Evolutionary conservation across 2,888 invertebrate species (phyloP).

Genomic region (Hyposoter dolosus): DNA sequence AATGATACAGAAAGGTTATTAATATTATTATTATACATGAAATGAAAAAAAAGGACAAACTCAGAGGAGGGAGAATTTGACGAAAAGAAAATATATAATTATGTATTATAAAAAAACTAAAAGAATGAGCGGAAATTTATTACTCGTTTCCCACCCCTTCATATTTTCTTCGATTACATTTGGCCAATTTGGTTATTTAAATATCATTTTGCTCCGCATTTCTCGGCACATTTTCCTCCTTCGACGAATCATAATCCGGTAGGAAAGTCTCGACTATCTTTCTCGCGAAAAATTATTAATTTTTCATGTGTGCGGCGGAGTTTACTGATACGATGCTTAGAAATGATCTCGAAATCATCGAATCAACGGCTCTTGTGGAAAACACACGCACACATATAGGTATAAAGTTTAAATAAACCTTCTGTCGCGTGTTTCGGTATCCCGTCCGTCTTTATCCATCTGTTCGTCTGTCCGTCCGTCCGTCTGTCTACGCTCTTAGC

Average conservation of each 20-base stretch:
- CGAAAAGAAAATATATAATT: slow-evolving; percentile 43
- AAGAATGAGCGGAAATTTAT: slow-evolving; percentile 34
- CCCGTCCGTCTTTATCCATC: slow-evolving; percentile 66
- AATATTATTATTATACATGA: slow-evolving; percentile 43
- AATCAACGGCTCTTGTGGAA: slow-evolving; percentile 51
- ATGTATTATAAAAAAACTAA: slow-evolving; percentile 47
- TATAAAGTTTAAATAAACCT: slow-evolving; percentile 7
- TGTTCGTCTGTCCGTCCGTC: slow-evolving; percentile 58
- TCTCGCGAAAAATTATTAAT: background rate
- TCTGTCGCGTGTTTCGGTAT: slow-evolving; percentile 32
- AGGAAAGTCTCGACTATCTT: background rate
- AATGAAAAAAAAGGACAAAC: slow-evolving; percentile 9
- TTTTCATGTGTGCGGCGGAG: background rate
- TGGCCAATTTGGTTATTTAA: slow-evolving; percentile 5
- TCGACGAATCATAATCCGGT: background rate
- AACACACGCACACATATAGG: slow-evolving; percentile 19
- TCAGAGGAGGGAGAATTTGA: background rate
- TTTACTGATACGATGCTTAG: slow-evolving; percentile 2
- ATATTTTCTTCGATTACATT: background rate
- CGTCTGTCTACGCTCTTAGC: slow-evolving; percentile 48
- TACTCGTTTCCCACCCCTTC: background rate
- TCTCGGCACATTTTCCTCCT: background rate
- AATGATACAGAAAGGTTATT: slow-evolving; percentile 29
- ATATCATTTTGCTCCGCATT: slow-evolving; percentile 9
- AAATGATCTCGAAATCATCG: slow-evolving; percentile 63